A percentile compares a stretch with the other conserved stretches of the same genome.
phyloP scores from a whole-genome alignment of 2,888 invertebrate genomes.

The Nomada fucata region DNA sequence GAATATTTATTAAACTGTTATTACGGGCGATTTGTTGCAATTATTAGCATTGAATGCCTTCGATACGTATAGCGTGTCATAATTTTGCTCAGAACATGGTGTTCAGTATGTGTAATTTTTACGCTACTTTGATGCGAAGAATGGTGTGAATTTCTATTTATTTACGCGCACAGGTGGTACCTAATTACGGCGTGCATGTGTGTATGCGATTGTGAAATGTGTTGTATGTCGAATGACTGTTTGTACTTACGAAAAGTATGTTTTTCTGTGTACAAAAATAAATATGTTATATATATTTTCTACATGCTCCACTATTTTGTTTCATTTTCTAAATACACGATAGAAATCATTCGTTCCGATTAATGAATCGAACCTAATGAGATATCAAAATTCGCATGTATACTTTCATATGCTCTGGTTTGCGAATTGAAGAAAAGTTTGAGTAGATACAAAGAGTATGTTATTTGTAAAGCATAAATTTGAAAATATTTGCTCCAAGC shows the following conservation, averaged over 20 bases:
- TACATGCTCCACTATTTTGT: slow-evolving; percentile 16
- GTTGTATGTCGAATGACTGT: slow-evolving; percentile 6
- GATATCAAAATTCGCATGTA: no score
- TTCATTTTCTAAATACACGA: slow-evolving; percentile 4
- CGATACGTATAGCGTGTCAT: not conserved
- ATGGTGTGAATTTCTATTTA: slow-evolving; percentile 42
- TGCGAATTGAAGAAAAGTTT: no score
- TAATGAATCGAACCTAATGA: no score
- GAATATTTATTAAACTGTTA: slow-evolving; percentile 40
- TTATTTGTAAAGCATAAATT: no score
- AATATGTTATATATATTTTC: slow-evolving; percentile 6
- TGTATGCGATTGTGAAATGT: not conserved
- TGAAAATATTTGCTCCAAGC: no score
- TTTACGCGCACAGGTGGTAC: slow-evolving; percentile 14
- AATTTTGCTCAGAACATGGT: not conserved
- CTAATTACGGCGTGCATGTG: not conserved
- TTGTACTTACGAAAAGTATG: slow-evolving; percentile 24
- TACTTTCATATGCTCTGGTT: no score
- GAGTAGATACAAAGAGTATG: no score
- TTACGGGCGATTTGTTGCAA: not conserved
- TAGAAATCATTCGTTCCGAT: slow-evolving; percentile 4
- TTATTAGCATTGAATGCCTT: slow-evolving; percentile 8
- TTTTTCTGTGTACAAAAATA: slow-evolving; percentile 5
- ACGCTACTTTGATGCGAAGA: not conserved
- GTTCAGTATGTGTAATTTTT: not conserved